A percentile compares a stretch with the other conserved stretches of the same genome.
These are phyloP conservation scores for Hypotaenidia philippensis DNA, from an alignment of 2,797 vertebrate species.

Conservation along the genomic window DNA sequence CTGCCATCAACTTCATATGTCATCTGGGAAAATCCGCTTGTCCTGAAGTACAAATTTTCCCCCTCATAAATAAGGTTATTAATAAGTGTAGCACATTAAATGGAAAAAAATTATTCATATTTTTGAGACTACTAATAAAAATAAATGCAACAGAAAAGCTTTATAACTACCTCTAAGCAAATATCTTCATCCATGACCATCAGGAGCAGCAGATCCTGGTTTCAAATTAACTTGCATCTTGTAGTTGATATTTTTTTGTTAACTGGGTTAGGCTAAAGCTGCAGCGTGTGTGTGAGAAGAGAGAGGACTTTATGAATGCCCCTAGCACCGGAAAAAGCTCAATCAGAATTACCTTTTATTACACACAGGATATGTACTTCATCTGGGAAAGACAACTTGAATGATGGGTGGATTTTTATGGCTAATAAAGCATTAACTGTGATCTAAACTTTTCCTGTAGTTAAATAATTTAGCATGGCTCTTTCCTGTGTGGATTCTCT, in stretches of 20 bases:
- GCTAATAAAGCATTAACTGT: constrained; percentile 31
- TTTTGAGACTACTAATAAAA: not conserved
- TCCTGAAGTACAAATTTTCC: not conserved
- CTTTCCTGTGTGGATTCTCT: constrained; percentile 22
- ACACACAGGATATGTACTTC: constrained; percentile 15
- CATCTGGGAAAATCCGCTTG: not conserved
- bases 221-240: not conserved
- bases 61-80: not conserved
- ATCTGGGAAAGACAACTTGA: constrained; percentile 9
- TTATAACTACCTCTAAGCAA: not conserved
- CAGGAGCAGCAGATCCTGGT: not conserved
- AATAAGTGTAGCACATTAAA: not conserved
- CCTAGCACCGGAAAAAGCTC: not conserved
- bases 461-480: not conserved
- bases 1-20: not conserved
- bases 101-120: not conserved
- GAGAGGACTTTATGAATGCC: not conserved
- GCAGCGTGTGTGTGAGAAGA: not conserved
- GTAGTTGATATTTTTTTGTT: not conserved
- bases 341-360: constrained; percentile 6
- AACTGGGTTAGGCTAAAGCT: not conserved
- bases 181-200: not conserved
- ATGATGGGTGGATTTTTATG: constrained; percentile 16
- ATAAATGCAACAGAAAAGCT: not conserved
- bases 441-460: constrained; percentile 24